Conservation (phyloP, 2,888 invertebrate genomes). For the Muschampia plurimacula region DNA sequence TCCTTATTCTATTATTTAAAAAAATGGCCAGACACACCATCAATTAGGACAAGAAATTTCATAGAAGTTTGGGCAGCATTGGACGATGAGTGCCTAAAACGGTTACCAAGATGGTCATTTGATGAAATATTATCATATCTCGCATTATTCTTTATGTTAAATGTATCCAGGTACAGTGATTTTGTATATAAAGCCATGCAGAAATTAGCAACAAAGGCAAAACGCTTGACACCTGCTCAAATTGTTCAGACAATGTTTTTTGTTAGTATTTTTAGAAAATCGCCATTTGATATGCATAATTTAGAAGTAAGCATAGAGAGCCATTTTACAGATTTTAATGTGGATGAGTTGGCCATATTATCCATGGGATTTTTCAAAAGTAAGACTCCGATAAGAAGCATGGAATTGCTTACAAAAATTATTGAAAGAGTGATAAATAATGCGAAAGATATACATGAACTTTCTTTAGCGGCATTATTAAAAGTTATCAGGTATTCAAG, state of each 20-base stretch:
- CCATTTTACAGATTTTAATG: constrained; percentile 81
- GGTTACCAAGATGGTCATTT: constrained; percentile 76
- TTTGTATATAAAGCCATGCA: constrained; percentile 83
- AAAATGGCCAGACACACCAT: constrained; percentile 81
- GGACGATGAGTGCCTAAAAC: constrained; percentile 87
- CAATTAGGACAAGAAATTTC: constrained; percentile 85
- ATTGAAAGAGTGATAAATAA: constrained; percentile 82
- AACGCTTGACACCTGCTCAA: constrained; percentile 86
- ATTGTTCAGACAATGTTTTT: constrained; percentile 89
- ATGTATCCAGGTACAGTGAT: constrained; percentile 82
- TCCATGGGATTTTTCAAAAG: constrained; percentile 93
- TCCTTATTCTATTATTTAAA: constrained; percentile 79
- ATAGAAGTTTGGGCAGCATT: constrained; percentile 88
- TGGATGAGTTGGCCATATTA: constrained; percentile 89
- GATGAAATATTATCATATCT: constrained; percentile 85
- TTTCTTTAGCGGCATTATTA: constrained; percentile 88
- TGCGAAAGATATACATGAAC: constrained; percentile 85
- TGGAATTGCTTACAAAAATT: constrained; percentile 76
- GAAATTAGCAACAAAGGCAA: constrained; percentile 84
- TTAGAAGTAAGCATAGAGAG: constrained; percentile 86
- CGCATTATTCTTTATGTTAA: constrained; percentile 88
- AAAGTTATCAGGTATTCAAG: constrained; percentile 88
- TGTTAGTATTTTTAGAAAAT: constrained; percentile 85
- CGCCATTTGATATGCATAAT: constrained; percentile 87
- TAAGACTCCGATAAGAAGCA: constrained; percentile 86